A percentile compares a stretch with the other conserved stretches of the same genome.
Conservation (phyloP, 2,113 vertebrate genomes). For the Lasiurus borealis region DNA sequence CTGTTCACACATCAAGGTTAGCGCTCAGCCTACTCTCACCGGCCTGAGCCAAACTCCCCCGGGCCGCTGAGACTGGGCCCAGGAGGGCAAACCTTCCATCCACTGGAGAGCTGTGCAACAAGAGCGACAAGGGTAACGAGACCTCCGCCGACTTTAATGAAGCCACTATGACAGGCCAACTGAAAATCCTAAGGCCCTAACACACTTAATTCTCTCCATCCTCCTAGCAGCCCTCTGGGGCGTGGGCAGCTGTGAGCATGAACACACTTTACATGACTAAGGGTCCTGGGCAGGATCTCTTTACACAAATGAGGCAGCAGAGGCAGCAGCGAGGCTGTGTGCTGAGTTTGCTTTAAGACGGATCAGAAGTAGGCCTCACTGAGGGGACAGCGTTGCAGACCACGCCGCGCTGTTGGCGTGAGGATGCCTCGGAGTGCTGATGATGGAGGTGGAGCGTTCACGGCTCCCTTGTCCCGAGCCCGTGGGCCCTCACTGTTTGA, state of each 20-base stretch:
- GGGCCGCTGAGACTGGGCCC: background rate
- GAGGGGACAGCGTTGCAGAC: background rate
- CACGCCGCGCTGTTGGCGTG: background rate
- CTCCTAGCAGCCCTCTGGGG: background rate
- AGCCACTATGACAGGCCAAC: background rate
- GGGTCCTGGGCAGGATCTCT: background rate
- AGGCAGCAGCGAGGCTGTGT: background rate
- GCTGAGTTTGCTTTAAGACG: background rate
- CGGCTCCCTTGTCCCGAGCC: background rate
- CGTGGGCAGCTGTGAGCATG: accelerated
- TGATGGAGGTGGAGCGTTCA: background rate
- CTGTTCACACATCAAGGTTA: background rate
- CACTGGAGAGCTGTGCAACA: background rate
- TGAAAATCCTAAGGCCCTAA: background rate
- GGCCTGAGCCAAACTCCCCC: background rate
- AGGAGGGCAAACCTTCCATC: background rate
- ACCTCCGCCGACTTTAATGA: background rate
- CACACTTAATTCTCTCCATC: background rate
- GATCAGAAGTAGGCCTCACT: background rate
- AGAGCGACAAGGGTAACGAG: background rate
- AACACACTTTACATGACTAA: background rate
- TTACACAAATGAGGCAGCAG: background rate
- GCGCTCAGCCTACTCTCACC: background rate
- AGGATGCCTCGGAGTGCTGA: background rate
- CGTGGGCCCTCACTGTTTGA: constrained; percentile 59